Evolutionary conservation across 1,140 invertebrate species (phyloP).

Genomic region (Bursaphelenchus mucronatus): DNA sequence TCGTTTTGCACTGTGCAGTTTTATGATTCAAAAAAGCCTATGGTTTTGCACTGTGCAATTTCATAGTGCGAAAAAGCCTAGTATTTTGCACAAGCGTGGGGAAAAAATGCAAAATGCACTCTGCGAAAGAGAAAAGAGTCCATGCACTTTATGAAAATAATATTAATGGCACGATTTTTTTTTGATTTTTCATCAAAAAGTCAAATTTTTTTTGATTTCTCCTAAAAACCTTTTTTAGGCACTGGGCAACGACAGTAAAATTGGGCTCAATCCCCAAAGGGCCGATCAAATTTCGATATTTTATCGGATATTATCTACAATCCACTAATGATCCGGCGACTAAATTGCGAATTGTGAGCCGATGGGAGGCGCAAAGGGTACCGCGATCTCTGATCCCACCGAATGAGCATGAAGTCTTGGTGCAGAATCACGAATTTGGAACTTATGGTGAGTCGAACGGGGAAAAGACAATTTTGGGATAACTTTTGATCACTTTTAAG

Average conservation of each 20-base stretch:
- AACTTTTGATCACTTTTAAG: background rate
- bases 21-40: no score
- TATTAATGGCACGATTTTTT: no score
- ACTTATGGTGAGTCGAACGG: slow-evolving; percentile 18
- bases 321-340: slow-evolving; percentile 13
- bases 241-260: slow-evolving; percentile 18
- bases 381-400: slow-evolving; percentile 15
- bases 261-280: slow-evolving; percentile 9
- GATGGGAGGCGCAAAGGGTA: slow-evolving; percentile 26
- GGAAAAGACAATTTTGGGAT: background rate
- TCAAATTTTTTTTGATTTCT: background rate
- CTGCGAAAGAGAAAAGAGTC: no score
- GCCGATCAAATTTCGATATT: slow-evolving; percentile 26
- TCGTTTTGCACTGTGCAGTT: no score
- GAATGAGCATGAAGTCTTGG: slow-evolving; percentile 7
- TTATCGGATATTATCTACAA: slow-evolving; percentile 33
- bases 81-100: no score
- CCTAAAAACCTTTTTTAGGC: slow-evolving; percentile 2
- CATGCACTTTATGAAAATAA: no score
- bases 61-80: no score
- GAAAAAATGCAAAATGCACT: no score
- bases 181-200: no score
- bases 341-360: slow-evolving; percentile 20
- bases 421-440: slow-evolving; percentile 29
- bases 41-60: no score